Conservation (phyloP, 2,113 vertebrate genomes). For the Saguinus imperator region DNA sequence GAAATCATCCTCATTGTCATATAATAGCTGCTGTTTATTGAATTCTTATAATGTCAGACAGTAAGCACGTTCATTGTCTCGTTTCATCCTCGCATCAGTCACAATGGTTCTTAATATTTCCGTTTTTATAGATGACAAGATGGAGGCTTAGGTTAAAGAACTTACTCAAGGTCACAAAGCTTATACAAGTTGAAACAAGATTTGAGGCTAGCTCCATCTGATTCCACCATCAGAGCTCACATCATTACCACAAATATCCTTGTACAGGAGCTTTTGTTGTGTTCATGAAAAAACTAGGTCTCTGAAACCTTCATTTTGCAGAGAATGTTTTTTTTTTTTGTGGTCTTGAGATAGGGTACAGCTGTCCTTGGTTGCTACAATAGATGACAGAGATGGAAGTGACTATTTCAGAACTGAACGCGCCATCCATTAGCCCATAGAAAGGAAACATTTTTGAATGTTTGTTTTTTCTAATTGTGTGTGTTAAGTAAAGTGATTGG, state of each 20-base stretch:
- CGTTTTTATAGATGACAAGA: neutral
- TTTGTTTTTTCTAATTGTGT: constrained; percentile 68
- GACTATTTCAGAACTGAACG: neutral
- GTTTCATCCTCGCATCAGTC: neutral
- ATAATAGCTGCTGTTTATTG: neutral
- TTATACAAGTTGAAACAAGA: neutral
- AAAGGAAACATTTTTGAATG: neutral
- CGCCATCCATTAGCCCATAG: neutral
- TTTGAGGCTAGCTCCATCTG: neutral
- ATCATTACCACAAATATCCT: neutral
- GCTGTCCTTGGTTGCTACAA: constrained; percentile 38
- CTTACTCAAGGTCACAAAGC: neutral
- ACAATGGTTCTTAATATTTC: neutral
- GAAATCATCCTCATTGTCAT: neutral
- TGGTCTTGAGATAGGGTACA: neutral
- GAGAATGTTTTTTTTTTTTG: constrained; percentile 21
- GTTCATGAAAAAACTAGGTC: neutral
- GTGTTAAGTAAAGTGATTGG: constrained; percentile 49
- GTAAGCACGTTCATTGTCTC: neutral
- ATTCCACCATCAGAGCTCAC: neutral
- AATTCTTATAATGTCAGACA: neutral
- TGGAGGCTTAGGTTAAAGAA: neutral
- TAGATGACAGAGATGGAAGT: neutral
- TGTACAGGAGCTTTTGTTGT: neutral
- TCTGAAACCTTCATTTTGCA: neutral